Evolutionary conservation across 1,140 invertebrate species (phyloP), one percentile per base, ranked within the genome.

Genomic region (Rhizoglyphus robini): DNA sequence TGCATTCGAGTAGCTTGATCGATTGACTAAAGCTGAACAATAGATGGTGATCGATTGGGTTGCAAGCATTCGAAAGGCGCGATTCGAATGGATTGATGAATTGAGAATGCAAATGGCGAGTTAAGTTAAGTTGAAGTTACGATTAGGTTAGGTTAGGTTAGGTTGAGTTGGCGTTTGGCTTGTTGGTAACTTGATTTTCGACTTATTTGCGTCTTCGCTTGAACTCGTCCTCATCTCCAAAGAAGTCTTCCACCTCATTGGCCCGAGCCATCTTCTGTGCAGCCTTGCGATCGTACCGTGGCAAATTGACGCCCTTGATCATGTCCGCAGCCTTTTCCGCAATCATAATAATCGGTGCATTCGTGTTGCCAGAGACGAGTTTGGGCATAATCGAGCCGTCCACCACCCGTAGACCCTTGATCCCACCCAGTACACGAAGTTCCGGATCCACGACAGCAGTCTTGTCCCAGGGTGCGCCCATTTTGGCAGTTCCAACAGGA

Each of bases 381-480:
- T 72, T 76, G 1, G 85, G 85, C 83, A 86, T 86, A 1, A 86
- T 80, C 63, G 83, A 86, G 1, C 81, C 82, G 69, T 87, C 85
- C 4, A 83, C 78, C 0, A 87, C 83, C 4, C 85, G 75, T 0
- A 87, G 70, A 1, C 77, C 73, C 0, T 72, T 59, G 0, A 85
- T 69, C 0, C 84, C 84, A 11, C 63, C 63, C 11, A 63, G 25
- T 1, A 68, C 68, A 63, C 70, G 79, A 4, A 93, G 75, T 62
- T 84, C 77, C 0, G 86, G 82, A 78, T 91, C 88, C 0, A 92
- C 88, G 0, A 93, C 88, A 0, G 88, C 85, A 4, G 81, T 80
- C 0, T 79, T 76, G 74, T 92, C 88, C 71, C 79, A 81, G 1
- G 77, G 70, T 0, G 86, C 85, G 11, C 90, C 89, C 88, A 93